Percentiles rank a stretch among this genome's conserved stretches.
phyloP scores from a whole-genome alignment of 1,140 invertebrate genomes.

The Medauroidea extradentata region DNA sequence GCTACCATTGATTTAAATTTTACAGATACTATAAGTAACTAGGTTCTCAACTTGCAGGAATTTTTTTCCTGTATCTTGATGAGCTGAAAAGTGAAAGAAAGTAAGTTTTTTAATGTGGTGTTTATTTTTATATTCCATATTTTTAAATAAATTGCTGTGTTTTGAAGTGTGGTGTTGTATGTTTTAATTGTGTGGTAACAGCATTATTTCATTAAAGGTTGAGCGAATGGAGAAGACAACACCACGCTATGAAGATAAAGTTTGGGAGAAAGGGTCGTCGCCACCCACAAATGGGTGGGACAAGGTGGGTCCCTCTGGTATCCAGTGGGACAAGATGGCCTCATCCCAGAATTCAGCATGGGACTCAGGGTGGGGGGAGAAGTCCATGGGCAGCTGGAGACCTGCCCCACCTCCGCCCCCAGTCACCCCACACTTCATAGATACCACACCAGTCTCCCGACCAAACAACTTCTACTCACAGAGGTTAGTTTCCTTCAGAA shows the following conservation, averaged over 20 bases:
- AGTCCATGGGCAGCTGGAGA: constrained; percentile 11
- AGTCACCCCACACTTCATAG: constrained; percentile 30
- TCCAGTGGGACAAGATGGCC: background rate
- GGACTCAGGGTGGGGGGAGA: constrained; percentile 15
- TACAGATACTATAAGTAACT: too few species aligned
- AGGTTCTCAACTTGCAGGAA: too few species aligned
- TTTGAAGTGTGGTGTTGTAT: too few species aligned
- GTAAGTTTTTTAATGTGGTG: too few species aligned
- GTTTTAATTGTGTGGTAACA: too few species aligned
- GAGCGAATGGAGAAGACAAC: constrained; percentile 46
- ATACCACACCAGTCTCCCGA: constrained; percentile 17
- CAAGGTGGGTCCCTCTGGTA: background rate
- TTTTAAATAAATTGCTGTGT: too few species aligned
- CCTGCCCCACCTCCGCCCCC: constrained; percentile 57
- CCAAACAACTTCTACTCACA: constrained; percentile 40
- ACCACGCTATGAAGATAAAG: constrained; percentile 7
- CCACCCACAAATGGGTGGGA: constrained; percentile 8
- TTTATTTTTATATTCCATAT: too few species aligned
- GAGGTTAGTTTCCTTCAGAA: constrained; percentile 11
- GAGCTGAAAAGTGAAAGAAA: too few species aligned
- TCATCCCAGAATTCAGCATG: background rate
- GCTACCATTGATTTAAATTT: too few species aligned
- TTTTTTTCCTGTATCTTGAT: too few species aligned
- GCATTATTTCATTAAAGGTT: too few species aligned
- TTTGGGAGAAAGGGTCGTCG: constrained; percentile 4